Evolutionary conservation across 2,888 invertebrate species (phyloP), one percentile per base, ranked within the genome.

Genomic region (Erynnis tages): DNA sequence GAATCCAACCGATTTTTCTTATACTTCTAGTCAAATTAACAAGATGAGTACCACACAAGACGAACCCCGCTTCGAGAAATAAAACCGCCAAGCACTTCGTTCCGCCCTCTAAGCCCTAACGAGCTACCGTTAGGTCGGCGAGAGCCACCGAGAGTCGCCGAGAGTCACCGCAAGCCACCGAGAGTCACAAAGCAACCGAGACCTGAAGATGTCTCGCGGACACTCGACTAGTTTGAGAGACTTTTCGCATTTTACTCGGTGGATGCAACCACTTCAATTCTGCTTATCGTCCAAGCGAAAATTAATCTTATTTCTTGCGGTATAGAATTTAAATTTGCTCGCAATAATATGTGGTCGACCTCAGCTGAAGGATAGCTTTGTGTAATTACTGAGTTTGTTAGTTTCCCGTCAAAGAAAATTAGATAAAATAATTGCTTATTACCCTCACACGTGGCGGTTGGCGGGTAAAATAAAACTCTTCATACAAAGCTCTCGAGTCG

Each of bases 371-470:
- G 30, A 49, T 21, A 25, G 13, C 40, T 40, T 41, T 48, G 40
- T 41, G 14, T 32, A 41, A 49, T 34, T 41, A 49, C 49, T 17
- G 34, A 32, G 38, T 38, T 48, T 30, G 49, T 49, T 49, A 49
- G 49, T 41, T 49, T 49, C 41, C 17, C 41, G 25, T 49, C 32
- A 49, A 48, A 49, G 32, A 49, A 49, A 49, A 49, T 41, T 23
- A 25, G 32, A 41, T 49, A 17, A 49, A 34, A 41, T 49, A 49
- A 41, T 34, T 49, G 41, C 25, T 49, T 49, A 49, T 38, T 30
- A 48, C 38, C 2, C 32, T 25, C 17, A 41, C 32, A 34, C 23
- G 25, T 48, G 23, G 13, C 32, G 32, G 32, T 11, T 16, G 40
- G 10, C 13, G 25, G 16, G 14, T 34, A 14, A 40, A 49, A 49